These are phyloP conservation scores for Ericerus pela DNA, from an alignment of 1,140 invertebrate species.

Conservation along the genomic window DNA sequence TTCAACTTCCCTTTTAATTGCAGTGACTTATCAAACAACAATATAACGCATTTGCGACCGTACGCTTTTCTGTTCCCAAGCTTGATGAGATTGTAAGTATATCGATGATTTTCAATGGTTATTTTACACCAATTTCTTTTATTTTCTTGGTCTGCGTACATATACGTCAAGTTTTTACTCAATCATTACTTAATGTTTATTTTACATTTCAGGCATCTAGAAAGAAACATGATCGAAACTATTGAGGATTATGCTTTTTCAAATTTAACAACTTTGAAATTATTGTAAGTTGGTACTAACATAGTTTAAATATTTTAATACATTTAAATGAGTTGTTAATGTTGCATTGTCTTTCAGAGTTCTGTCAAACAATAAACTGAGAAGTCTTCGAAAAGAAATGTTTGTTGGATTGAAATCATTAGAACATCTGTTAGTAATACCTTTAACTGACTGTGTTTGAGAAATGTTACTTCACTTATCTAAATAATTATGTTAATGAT, in stretches of 20 bases:
- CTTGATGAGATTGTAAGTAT: neutral
- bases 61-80: neutral
- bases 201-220: neutral
- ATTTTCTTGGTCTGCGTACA: too few relatives aligned
- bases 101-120: neutral
- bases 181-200: neutral
- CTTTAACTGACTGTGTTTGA: constrained; percentile 3
- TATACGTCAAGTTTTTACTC: too few relatives aligned
- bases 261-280: neutral
- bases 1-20: neutral
- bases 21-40: neutral
- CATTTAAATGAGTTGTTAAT: neutral
- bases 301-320: neutral
- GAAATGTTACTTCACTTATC: constrained; percentile 12
- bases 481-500: constrained; percentile 23
- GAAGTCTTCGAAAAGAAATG: constrained; percentile 16
- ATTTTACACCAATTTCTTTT: neutral
- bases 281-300: neutral
- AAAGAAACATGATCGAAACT: neutral
- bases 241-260: neutral
- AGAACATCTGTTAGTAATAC: constrained; percentile 14
- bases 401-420: constrained; percentile 21
- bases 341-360: constrained; percentile 16
- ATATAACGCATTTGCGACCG: neutral
- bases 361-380: constrained; percentile 23